Evolutionary conservation across 2,797 vertebrate genomes (phyloP), one percentile per base, ranked within the genome.

Genomic region (Diglossa cyanea): DNA sequence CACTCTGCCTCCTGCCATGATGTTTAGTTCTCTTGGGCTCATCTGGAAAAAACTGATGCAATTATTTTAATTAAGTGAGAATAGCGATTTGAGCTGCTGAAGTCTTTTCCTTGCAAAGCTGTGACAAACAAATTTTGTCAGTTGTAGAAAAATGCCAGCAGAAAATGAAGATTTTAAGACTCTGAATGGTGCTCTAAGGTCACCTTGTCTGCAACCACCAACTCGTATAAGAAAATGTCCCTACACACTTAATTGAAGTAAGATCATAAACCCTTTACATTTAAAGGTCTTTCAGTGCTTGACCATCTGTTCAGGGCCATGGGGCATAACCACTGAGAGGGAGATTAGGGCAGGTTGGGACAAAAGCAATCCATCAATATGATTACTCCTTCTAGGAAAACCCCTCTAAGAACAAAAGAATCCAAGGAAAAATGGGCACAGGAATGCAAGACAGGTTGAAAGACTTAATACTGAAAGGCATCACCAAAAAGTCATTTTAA

Each of bases 211-310:
- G 62, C 76, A 93, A 1, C 28, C 60, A 84, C 42, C 68, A 75
- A 48, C 40, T 75, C 3, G 2, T 21, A 0, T 5, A 86, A 67
- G 70, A 90, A 83, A 92, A 93, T 19, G 61, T 37, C 82, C 42
- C 86, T 61, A 58, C 33, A 72, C 81, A 47, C 66, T 88, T 87
- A 93, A 93, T n/a, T 60, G 73, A 86, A 71, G 66, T 93, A 96
- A 96, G 94, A 95, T 73, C 87, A 78, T 95, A 96, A 96, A 95
- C 93, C 80, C 96, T 95, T 96, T 96, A 91, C 35, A 81, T 95
- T 50, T 94, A 92, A 95, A 95, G 86, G 85, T 94, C 96, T 95
- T 89, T 42, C 62, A 80, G 76, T 51, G 79, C 86, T 83, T 95
- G 54, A 75, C 96, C 96, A 96, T 96, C 95, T 97, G 96, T 81